These are phyloP conservation scores for Aurelia sp. DNA, from an alignment of 30 jellyfish, hydroid and myxozoan species.

Conservation along the genomic window DNA sequence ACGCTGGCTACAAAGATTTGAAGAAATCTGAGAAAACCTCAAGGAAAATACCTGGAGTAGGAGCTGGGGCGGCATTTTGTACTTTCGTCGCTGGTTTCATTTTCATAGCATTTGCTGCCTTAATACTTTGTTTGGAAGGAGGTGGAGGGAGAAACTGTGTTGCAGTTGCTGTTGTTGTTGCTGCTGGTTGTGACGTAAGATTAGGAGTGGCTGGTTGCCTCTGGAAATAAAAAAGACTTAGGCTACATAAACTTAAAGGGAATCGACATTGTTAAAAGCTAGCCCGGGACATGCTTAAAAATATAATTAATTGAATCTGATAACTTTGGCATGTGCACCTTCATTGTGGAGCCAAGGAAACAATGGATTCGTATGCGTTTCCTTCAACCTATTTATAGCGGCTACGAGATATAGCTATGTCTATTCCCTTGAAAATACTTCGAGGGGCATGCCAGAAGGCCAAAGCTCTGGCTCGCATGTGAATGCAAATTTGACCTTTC, in stretches of 20 bases:
- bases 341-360: too few species aligned
- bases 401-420: too few species aligned
- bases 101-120: slow-evolving; percentile 69
- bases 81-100: slow-evolving; percentile 11
- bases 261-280: neutral
- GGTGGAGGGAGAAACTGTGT: slow-evolving; percentile 81
- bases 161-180: neutral
- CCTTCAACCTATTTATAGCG: too few species aligned
- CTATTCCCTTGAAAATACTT: too few species aligned
- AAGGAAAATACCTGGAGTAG: slow-evolving; percentile 9
- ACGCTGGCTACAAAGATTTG: neutral
- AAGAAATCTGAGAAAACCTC: neutral
- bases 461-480: too few species aligned
- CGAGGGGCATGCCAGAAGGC: too few species aligned
- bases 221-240: neutral
- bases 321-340: too few species aligned
- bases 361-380: too few species aligned
- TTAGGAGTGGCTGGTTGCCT: neutral
- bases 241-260: neutral
- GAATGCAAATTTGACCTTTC: too few species aligned
- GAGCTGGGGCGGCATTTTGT: slow-evolving; percentile 17
- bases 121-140: slow-evolving; percentile 85
- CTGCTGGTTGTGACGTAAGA: neutral
- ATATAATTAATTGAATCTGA: too few species aligned
- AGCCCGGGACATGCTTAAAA: too few species aligned